Conservation (phyloP, 1,140 invertebrate genomes). For the Anagrus nilaparvatae region DNA sequence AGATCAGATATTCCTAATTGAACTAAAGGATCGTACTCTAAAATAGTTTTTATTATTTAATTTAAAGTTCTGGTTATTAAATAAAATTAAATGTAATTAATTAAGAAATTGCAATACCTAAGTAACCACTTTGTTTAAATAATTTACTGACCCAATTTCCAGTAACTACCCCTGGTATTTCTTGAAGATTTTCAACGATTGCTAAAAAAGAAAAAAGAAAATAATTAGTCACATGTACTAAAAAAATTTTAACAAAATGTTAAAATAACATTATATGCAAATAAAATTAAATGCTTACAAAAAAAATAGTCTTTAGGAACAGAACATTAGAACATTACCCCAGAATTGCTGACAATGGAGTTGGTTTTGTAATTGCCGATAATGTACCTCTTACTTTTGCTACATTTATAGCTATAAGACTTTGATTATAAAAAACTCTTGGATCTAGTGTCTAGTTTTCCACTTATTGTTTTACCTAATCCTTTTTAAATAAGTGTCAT, state of each 20-base stretch:
- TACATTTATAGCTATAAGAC: constrained; percentile 74
- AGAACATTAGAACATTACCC: constrained; percentile 65
- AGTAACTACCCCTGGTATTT: constrained; percentile 66
- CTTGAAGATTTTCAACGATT: constrained; percentile 55
- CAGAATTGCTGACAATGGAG: constrained; percentile 67
- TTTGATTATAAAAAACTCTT: constrained; percentile 80
- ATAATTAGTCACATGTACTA: too few relatives aligned
- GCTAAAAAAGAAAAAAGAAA: too few relatives aligned
- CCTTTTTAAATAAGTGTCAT: constrained; percentile 59
- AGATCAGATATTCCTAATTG: constrained; percentile 82
- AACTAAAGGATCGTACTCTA: constrained; percentile 82
- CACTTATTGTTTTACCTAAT: constrained; percentile 70
- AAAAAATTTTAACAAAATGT: too few relatives aligned
- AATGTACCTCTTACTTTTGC: constrained; percentile 79
- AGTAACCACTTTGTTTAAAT: constrained; percentile 88
- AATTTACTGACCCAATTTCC: constrained; percentile 91
- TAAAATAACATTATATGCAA: too few relatives aligned
- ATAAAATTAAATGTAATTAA: too few relatives aligned
- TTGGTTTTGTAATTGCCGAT: constrained; percentile 78
- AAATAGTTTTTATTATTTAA: too few relatives aligned
- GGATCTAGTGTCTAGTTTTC: constrained; percentile 73
- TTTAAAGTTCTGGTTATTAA: too few relatives aligned
- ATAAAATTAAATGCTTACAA: too few relatives aligned
- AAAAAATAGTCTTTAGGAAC: constrained; percentile 80
- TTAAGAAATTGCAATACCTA: too few relatives aligned